Base-by-base conservation (phyloP, 2,797 vertebrate species). In the Amblyraja radiata region DNA sequence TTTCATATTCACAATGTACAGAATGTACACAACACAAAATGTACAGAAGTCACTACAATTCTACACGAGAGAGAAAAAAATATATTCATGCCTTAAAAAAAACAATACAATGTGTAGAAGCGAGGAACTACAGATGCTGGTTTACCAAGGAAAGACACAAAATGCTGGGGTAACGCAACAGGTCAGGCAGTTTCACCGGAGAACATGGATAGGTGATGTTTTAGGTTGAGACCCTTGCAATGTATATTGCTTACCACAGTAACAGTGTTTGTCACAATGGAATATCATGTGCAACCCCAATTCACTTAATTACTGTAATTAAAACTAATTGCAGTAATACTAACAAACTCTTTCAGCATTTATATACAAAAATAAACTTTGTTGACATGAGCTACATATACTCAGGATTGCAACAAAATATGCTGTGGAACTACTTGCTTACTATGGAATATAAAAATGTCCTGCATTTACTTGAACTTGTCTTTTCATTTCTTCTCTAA, bases 221-320 rank as follows among this genome's bases (percentile, higher is more conserved):
- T 46, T 46, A 4, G 46, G 46, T 46, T 46, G 46, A 46, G 46
- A 46, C 46, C 46, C 46, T 46, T 74, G 68, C 68, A 54, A 16
- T 58, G 61, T 73, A 11, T 91, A 71, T 91, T 91, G 74, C 76
- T 76, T 74, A 74, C 39, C 68, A 91, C 90, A 92, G 71, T 36
- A 68, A 65, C 90, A 76, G 76, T 76, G 46, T 92, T 92, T 92
- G 71, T 92, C 88, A 91, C 88, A 71, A n/a, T 63, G 65, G 88
- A 65, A 91, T 91, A 91, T 73, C 71, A 92, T 92, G 71, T 74
- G 25, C 90, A 21, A 76, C 68, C 46, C 90, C 54, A 92, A 92
- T 92, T 76, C 71, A 92, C 90, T 74, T 92, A 92, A 92, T 92
- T 92, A 76, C 71, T 92, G 71, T 68, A 92, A 92, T 92, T 92